Base-by-base conservation (phyloP, 2,888 invertebrate species). In the Helicoverpa assulta region DNA sequence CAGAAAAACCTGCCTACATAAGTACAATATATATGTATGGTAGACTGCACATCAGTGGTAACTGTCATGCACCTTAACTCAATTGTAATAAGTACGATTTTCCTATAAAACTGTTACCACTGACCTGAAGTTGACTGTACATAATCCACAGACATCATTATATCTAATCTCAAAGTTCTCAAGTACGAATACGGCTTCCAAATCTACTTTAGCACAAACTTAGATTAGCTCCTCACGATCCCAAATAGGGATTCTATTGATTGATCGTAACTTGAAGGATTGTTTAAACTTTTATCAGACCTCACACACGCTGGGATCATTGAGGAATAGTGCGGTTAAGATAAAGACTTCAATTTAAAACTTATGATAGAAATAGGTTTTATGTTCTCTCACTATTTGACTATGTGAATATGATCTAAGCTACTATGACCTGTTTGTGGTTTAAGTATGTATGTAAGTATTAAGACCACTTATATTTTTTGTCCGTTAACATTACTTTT, bases 211-310 rank as follows among this genome's bases (percentile, higher is more conserved):
- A 40, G 14, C 64, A 73, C 53, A 21, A 71, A 75, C 67, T 72
- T 78, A 26, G 54, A 78, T 64, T 67, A 64, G 47, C 54, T 66
- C 19, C 18, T 51, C 29, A 66, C 56, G 63, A 55, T 52, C 51
- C 55, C 19, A 58, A 64, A 55, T 29, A 68, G 52, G 47, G 58
- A 21, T 55, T 65, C 54, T 43, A 65, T 76, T 78, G 74, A 78
- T 73, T 73, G 52, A 68, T 73, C 18, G 52, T 14, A 12, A 51
- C 40, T 76, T 73, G 40, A 29, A 73, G 21, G n/a, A 18, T 67
- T 52, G 53, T 61, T 64, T 50, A 52, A 74, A 70, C 26, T 57
- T 67, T 47, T 61, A 52, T 40, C 78, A 51, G 51, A 29, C 50
- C 16, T 43, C 52, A 56, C 14, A 47, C 29, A 21, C 51, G 43